Conservation (phyloP, 2,888 invertebrate genomes). For the Diarsia dahlii region DNA sequence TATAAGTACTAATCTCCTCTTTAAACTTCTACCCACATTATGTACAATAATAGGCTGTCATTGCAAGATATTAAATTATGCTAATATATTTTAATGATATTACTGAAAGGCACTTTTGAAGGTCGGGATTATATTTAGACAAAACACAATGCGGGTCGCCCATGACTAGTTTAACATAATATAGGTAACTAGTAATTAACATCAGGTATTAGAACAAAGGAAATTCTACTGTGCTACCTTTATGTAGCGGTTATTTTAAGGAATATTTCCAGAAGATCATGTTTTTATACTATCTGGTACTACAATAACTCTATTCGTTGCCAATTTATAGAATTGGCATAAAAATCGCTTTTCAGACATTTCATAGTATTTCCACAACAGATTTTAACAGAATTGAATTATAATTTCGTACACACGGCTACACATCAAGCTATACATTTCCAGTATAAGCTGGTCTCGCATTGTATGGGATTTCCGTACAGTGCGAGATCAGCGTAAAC, state of each 20-base stretch:
- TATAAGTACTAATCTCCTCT: neutral
- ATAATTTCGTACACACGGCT: no score
- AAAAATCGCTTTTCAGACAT: no score
- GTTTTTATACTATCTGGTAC: neutral
- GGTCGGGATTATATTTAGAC: slow-evolving; percentile 13
- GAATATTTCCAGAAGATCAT: neutral
- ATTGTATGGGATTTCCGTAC: no score
- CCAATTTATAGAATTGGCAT: no score
- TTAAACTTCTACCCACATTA: neutral
- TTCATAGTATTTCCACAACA: no score
- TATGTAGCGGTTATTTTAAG: neutral
- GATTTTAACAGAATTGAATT: no score
- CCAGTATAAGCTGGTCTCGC: no score
- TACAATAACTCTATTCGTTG: no score
- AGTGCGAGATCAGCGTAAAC: no score
- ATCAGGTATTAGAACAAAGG: neutral
- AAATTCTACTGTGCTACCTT: neutral
- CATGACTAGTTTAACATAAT: neutral
- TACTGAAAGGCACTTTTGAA: slow-evolving; percentile 6
- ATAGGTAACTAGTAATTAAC: slow-evolving; percentile 11
- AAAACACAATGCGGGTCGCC: slow-evolving; percentile 26
- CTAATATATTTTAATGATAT: neutral
- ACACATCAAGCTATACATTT: no score
- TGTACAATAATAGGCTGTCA: neutral
- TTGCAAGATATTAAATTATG: neutral